Evolutionary conservation across 2,113 vertebrate genomes (phyloP), one percentile per base, ranked within the genome.

Genomic region (Echinops telfairi): DNA sequence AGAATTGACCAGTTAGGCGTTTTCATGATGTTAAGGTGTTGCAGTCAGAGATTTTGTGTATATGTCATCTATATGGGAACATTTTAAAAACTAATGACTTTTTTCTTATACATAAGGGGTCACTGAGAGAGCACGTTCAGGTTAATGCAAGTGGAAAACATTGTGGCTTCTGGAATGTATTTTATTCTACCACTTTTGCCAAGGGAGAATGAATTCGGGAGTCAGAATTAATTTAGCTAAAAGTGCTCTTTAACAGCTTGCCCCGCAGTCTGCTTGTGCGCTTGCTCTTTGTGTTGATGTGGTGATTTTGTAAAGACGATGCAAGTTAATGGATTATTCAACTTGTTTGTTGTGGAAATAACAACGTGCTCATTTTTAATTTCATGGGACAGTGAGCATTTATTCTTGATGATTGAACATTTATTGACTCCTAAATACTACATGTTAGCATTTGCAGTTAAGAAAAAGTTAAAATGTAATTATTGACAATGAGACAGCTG

Each of bases 321-420:
- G 90, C 95, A 83, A 95, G 94, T 93, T 96, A 91, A 84, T 96
- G 93, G 96, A 80, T 96, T 94, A 96, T 96, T 97, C 96, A 93
- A 86, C 92, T 94, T 96, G 79, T 96, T 96, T 96, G n/a, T 86
- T 93, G 87, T 92, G 81, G 38, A 95, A 97, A 95, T 96, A 97
- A 79, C 81, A 87, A 77, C 43, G 47, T 53, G 64, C 86, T 53
- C 25, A 1, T 92, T 95, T 97, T 89, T 62, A 86, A 95, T 92
- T 95, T 95, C 47, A 87, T 85, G 71, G 78, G 86, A 90, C 62
- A 79, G 12, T 88, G 88, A 92, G 88, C 71, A 79, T 47, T 97
- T 93, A 93, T 92, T 92, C 85, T 78, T 90, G n/a, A 80, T 94
- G 94, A 90, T 57, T 94, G 93, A 81, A 80, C 47, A 82, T 93